phyloP scores from a whole-genome alignment of 2,888 invertebrate species.

The Hyppa rectilinea region DNA sequence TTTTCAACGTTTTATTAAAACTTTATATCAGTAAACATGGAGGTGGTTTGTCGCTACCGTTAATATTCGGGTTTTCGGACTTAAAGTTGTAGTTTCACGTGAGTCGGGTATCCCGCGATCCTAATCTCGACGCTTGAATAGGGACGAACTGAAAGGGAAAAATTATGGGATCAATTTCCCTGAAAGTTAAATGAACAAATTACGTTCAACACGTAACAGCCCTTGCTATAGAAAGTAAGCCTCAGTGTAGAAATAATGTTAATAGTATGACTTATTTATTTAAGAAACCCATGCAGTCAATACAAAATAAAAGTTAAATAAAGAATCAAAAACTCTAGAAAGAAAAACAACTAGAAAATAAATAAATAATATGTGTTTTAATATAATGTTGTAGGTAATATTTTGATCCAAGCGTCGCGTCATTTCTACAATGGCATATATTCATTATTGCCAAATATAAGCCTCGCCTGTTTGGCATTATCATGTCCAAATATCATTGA shows the following conservation, averaged over 20 bases:
- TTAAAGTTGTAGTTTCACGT: conserved; percentile 63
- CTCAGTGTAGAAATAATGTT: background rate
- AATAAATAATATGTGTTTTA: no score
- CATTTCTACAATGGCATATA: no score
- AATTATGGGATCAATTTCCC: conserved; percentile 64
- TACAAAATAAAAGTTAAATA: no score
- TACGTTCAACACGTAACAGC: conserved; percentile 61
- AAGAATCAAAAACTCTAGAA: no score
- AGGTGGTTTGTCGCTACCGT: conserved; percentile 47
- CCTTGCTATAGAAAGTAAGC: conserved; percentile 23
- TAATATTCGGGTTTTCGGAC: conserved; percentile 41
- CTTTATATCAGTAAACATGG: conserved; percentile 46
- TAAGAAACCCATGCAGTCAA: background rate
- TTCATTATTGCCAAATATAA: no score
- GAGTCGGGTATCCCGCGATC: conserved; percentile 60
- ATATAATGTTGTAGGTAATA: no score
- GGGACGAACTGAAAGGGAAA: conserved; percentile 65
- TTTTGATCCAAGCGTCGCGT: no score
- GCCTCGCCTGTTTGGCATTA: no score
- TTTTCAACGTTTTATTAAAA: conserved; percentile 33
- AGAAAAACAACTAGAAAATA: no score
- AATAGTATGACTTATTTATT: background rate
- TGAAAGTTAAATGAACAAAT: conserved; percentile 68
- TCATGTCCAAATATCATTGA: no score
- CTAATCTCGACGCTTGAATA: conserved; percentile 63